These are phyloP conservation scores for Tichodroma muraria DNA, from an alignment of 2,113 vertebrate species.

Conservation along the genomic window DNA sequence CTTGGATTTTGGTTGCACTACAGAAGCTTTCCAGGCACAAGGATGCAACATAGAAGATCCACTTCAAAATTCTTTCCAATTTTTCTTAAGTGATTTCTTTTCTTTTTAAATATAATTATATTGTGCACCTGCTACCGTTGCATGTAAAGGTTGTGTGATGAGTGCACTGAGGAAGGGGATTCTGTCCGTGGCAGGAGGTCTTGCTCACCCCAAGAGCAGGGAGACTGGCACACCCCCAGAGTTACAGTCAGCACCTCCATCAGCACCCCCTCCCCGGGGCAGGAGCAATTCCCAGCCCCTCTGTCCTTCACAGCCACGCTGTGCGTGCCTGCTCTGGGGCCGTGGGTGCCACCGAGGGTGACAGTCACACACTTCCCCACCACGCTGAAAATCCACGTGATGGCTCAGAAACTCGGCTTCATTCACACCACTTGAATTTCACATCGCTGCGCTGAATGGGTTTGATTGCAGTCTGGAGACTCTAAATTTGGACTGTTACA, in stretches of 20 bases:
- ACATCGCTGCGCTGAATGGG: rapidly evolving
- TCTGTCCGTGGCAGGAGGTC: background rate
- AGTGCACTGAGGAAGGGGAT: no score
- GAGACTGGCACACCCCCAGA: background rate
- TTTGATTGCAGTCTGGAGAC: background rate
- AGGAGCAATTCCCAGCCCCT: background rate
- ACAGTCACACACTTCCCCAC: background rate
- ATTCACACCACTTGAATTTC: background rate
- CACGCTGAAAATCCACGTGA: background rate
- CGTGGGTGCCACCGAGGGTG: background rate
- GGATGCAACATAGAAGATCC: background rate
- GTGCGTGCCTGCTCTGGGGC: background rate
- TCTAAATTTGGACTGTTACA: background rate
- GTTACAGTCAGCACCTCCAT: background rate
- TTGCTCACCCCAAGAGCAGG: background rate
- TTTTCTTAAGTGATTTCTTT: background rate
- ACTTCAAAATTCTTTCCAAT: background rate
- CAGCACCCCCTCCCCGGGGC: rapidly evolving
- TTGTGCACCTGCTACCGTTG: background rate
- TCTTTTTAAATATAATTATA: background rate
- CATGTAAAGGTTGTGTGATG: rapidly evolving
- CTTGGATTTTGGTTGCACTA: background rate
- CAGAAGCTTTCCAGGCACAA: background rate
- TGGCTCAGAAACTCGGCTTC: background rate
- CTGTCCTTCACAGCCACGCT: rapidly evolving